Conservation (phyloP, 1,140 invertebrate species). For the Laodelphax striatellus region DNA sequence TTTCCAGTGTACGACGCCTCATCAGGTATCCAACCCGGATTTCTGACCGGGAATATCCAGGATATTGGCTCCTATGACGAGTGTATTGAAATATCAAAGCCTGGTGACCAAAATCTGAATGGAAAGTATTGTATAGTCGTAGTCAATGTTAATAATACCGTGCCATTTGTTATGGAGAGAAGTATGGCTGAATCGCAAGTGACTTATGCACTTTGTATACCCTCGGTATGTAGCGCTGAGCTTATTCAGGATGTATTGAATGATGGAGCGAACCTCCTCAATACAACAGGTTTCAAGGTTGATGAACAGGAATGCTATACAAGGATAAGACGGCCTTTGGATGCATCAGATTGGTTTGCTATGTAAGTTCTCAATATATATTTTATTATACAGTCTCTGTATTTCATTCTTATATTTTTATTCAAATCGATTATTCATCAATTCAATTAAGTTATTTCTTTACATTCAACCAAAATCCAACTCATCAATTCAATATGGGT, state of each 20-base stretch:
- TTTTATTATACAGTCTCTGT: too few species aligned
- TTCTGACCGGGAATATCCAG: neutral
- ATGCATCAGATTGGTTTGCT: neutral
- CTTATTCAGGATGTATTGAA: neutral
- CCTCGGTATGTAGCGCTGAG: neutral
- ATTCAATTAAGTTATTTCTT: too few species aligned
- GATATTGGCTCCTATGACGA: neutral
- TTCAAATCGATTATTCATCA: too few species aligned
- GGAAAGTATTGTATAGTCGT: neutral
- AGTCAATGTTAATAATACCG: neutral
- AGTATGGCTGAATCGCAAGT: neutral
- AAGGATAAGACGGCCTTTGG: neutral
- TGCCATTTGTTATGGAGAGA: neutral
- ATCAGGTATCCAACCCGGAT: neutral
- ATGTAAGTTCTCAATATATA: neutral
- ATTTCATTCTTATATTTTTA: too few species aligned
- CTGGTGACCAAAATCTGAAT: neutral
- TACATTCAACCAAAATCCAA: too few species aligned
- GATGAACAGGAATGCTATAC: neutral
- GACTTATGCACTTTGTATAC: neutral
- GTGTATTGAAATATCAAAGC: neutral
- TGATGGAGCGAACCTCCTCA: neutral
- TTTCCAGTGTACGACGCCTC: constrained; percentile 8
- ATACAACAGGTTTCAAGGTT: neutral
- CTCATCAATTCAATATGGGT: too few species aligned